These are phyloP conservation scores for Turritopsis rubra DNA, from an alignment of 30 jellyfish, hydroid and myxozoan species.

Conservation along the genomic window DNA sequence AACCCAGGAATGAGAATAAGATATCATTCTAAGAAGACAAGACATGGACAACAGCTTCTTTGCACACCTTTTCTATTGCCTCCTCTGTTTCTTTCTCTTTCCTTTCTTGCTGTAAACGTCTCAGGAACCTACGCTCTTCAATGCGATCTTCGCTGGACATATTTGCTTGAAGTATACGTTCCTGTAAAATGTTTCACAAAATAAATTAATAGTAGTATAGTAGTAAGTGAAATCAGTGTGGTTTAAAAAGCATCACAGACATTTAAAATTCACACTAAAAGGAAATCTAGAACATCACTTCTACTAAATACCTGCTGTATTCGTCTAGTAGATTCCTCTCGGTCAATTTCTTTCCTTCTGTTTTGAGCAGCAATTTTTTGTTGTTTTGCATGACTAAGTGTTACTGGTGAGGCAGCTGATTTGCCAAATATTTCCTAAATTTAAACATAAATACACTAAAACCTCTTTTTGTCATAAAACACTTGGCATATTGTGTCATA, in stretches of 20 bases:
- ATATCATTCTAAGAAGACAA: no score
- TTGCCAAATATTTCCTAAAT: slow-evolving; percentile 18
- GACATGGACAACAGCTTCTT: no score
- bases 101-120: slow-evolving; percentile 55
- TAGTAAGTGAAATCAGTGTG: no score
- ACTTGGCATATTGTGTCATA: neutral
- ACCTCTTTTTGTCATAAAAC: neutral
- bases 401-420: slow-evolving; percentile 15
- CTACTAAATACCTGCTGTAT: slow-evolving; percentile 55
- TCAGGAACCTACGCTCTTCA: slow-evolving; percentile 64
- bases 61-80: slow-evolving; percentile 47
- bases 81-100: slow-evolving; percentile 77
- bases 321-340: slow-evolving; percentile 56
- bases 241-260: no score
- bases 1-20: no score
- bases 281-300: no score
- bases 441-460: neutral
- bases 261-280: no score
- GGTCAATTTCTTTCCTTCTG: slow-evolving; percentile 63
- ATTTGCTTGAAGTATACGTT: slow-evolving; percentile 63
- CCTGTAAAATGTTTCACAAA: slow-evolving; percentile 51
- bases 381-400: slow-evolving; percentile 31
- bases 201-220: no score
- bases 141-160: slow-evolving; percentile 86
- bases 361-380: slow-evolving; percentile 32